Conservation (phyloP, 2,797 vertebrate genomes). For the Atherinosoma microstoma region DNA sequence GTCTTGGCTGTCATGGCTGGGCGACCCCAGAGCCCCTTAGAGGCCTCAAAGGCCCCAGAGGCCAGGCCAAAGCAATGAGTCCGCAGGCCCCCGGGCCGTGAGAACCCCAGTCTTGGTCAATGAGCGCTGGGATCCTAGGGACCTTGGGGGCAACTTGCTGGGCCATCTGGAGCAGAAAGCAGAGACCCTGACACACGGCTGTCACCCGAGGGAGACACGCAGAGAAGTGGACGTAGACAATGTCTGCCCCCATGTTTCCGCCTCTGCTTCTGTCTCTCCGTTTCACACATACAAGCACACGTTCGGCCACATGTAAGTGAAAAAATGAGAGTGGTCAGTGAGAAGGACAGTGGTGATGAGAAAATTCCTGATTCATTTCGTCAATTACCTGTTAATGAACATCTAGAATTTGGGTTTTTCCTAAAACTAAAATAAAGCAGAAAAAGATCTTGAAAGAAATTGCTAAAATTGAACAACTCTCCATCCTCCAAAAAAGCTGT, state of each 20-base stretch:
- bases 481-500: not conserved
- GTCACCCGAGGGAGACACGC: conserved; percentile 71
- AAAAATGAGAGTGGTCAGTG: conserved; percentile 24
- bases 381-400: not conserved
- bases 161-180: conserved; percentile 82
- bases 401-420: not conserved
- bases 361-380: conserved; percentile 28
- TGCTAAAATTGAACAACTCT: not conserved
- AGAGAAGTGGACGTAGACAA: conserved; percentile 62
- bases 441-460: not conserved
- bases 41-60: conserved; percentile 80
- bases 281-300: conserved; percentile 1
- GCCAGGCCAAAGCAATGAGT: conserved; percentile 75
- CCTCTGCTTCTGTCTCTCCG: conserved; percentile 45
- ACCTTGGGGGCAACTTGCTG: conserved; percentile 73
- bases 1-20: conserved; percentile 77
- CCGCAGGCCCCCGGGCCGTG: conserved; percentile 79
- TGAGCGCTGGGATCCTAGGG: conserved; percentile 70
- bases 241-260: conserved; percentile 62
- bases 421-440: no score
- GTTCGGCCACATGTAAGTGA: conserved; percentile 14
- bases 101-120: conserved; percentile 81
- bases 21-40: conserved; percentile 73
- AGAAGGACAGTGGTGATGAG: conserved; percentile 18
- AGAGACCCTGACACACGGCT: conserved; percentile 78